phyloP scores from a whole-genome alignment of 2,113 vertebrate species.

The Psammodynastes pulverulentus region DNA sequence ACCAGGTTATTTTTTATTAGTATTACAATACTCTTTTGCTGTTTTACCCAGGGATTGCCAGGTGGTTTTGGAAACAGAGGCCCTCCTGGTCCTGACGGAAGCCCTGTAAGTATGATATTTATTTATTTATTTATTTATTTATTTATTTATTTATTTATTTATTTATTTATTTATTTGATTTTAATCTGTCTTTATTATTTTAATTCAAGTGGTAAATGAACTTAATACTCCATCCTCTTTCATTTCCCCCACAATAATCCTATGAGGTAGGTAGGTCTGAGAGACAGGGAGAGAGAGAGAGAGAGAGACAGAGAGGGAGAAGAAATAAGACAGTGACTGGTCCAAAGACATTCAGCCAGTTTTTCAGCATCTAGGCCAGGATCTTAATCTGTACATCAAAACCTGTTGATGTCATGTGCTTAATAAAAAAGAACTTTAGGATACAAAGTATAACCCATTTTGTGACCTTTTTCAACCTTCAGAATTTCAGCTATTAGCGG shows the following conservation, averaged over 20 bases:
- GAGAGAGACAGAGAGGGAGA: too few species aligned
- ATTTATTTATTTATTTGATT: background rate
- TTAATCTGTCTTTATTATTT: background rate
- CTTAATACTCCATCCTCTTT: background rate
- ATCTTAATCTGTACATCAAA: background rate
- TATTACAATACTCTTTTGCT: background rate
- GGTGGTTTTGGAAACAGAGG: conserved; percentile 90
- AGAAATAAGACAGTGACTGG: too few species aligned
- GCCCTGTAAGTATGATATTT: conserved; percentile 77
- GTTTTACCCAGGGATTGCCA: conserved; percentile 76
- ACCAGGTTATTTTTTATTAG: background rate
- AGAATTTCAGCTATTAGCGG: background rate
- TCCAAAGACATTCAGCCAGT: background rate
- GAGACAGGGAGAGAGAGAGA: too few species aligned
- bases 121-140: background rate
- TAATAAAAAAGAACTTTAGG: background rate
- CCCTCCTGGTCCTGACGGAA: conserved; percentile 88
- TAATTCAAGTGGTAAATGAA: background rate
- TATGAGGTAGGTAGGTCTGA: background rate
- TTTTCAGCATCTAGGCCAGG: background rate
- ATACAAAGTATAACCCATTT: background rate
- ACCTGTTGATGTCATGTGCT: background rate
- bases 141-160: background rate
- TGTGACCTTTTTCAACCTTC: background rate
- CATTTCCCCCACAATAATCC: background rate